Conservation (phyloP, 2,113 vertebrate genomes). For the Aegypius monachus region DNA sequence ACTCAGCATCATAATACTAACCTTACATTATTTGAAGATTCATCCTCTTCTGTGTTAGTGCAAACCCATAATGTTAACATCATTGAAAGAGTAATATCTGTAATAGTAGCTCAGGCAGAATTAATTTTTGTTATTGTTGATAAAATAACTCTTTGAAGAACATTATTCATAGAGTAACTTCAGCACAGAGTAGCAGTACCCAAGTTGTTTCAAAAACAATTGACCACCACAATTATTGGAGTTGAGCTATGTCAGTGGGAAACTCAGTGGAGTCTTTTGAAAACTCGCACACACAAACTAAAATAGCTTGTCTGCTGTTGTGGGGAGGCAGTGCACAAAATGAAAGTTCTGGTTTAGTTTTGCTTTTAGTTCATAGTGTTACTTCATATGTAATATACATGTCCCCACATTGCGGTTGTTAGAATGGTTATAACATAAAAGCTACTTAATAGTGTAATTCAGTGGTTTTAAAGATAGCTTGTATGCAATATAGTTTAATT, state of each 20-base stretch:
- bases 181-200: neutral
- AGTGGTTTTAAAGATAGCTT: neutral
- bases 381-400: rapidly evolving
- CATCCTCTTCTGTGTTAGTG: neutral
- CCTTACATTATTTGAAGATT: neutral
- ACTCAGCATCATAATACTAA: neutral
- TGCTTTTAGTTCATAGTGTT: neutral
- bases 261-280: neutral
- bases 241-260: neutral
- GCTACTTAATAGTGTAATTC: neutral
- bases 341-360: neutral
- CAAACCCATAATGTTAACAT: neutral
- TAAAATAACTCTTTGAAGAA: neutral
- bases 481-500: neutral
- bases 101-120: neutral
- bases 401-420: neutral
- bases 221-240: neutral
- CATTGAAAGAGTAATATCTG: neutral
- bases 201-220: neutral
- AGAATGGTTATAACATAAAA: neutral
- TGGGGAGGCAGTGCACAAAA: neutral
- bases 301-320: neutral
- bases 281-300: rapidly evolving
- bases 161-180: neutral
- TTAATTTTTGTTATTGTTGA: neutral